Evolutionary conservation across 2,113 vertebrate genomes (phyloP).

Genomic region (Cololabis saira): DNA sequence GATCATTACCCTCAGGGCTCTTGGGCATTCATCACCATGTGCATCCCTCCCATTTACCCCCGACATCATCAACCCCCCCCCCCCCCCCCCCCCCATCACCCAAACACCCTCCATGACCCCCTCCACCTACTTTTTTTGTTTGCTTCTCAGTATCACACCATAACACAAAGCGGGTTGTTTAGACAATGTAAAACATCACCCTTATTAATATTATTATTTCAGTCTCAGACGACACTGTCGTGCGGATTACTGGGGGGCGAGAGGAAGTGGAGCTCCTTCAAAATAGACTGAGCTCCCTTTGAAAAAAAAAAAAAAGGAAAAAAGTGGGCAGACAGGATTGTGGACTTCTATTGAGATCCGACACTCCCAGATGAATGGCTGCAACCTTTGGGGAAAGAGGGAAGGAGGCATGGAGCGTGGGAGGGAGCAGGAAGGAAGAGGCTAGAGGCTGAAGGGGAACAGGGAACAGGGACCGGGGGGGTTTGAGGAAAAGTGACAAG

Average conservation of each 20-base stretch:
- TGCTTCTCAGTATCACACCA: constrained; percentile 44
- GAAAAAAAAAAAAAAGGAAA: constrained; percentile 1
- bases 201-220: constrained; percentile 4
- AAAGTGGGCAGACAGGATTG: constrained; percentile 10
- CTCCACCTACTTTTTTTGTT: constrained; percentile 60
- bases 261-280: constrained; percentile 2
- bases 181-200: constrained; percentile 33
- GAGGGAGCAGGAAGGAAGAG: background rate
- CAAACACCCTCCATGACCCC: constrained; percentile 20
- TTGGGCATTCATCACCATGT: constrained; percentile 71
- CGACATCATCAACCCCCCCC: constrained; percentile 14
- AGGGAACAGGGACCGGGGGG: background rate
- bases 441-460: background rate
- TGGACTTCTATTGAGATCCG: constrained; percentile 37
- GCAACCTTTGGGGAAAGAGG: constrained; percentile 48
- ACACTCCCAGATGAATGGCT: constrained; percentile 61
- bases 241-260: background rate
- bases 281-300: constrained; percentile 11
- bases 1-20: constrained; percentile 54
- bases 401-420: background rate
- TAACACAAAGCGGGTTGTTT: constrained; percentile 61
- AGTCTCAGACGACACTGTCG: constrained; percentile 26
- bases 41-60: constrained; percentile 31
- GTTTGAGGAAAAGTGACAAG: background rate
- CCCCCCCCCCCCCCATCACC: constrained; percentile 18